These are phyloP conservation scores for Saturnia pavonia DNA, from an alignment of 2,888 invertebrate species.

Conservation along the genomic window DNA sequence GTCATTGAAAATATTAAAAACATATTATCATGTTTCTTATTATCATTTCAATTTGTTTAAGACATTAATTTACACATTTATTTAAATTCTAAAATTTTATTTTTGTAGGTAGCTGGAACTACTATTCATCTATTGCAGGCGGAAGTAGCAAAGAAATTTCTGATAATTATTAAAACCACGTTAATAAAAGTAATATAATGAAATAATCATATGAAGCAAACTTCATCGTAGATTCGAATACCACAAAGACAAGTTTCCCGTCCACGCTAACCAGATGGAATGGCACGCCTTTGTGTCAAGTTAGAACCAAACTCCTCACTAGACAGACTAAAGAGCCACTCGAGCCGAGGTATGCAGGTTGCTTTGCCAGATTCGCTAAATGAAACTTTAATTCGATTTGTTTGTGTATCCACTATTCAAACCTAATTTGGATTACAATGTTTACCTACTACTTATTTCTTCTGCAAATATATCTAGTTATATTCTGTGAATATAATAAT, in stretches of 20 bases:
- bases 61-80: no score
- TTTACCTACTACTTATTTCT: background rate
- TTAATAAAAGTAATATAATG: background rate
- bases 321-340: constrained; percentile 23
- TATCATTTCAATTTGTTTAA: no score
- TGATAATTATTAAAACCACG: no score
- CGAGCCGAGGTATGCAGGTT: constrained; percentile 22
- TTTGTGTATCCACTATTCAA: constrained; percentile 19
- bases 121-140: no score
- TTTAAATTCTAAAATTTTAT: no score
- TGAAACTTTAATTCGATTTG: constrained; percentile 24
- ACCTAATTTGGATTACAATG: background rate
- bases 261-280: constrained; percentile 48
- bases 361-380: constrained; percentile 19
- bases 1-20: no score
- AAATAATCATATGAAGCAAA: background rate
- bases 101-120: no score
- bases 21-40: no score
- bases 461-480: no score
- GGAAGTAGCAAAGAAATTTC: no score
- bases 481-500: no score
- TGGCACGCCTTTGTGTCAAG: constrained; percentile 65
- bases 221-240: background rate
- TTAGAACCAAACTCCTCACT: constrained; percentile 27
- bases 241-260: constrained; percentile 31